phyloP scores from a whole-genome alignment of 2,888 invertebrate genomes.

The Eupeodes latifasciatus region DNA sequence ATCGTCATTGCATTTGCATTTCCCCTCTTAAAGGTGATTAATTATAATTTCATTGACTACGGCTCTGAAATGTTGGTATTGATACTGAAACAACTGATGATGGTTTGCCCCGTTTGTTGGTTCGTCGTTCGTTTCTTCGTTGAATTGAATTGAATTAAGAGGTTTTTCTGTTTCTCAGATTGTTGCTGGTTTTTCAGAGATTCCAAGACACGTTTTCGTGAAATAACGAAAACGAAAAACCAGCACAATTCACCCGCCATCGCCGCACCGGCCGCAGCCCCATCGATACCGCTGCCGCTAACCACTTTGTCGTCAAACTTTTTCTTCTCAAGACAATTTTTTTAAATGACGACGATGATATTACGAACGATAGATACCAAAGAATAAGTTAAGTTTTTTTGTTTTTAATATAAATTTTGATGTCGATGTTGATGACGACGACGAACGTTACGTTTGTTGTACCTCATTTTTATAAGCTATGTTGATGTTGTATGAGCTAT shows the following conservation, averaged over 20 bases:
- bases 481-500: background rate
- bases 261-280: conserved; percentile 80
- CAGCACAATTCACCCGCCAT: conserved; percentile 43
- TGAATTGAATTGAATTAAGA: conserved; percentile 24
- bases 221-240: conserved; percentile 64
- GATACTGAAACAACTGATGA: conserved; percentile 16
- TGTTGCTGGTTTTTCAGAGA: conserved; percentile 69
- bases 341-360: background rate
- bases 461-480: background rate
- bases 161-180: conserved; percentile 47
- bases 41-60: background rate
- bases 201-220: conserved; percentile 74
- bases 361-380: background rate
- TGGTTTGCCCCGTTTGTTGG: background rate
- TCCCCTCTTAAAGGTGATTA: background rate
- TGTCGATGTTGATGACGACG: conserved; percentile 32
- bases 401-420: conserved; percentile 46
- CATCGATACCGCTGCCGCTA: background rate
- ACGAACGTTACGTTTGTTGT: conserved; percentile 25
- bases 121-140: background rate
- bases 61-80: background rate
- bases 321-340: conserved; percentile 18
- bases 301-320: conserved; percentile 14
- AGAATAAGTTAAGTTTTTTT: conserved; percentile 22
- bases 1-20: background rate